Evolutionary conservation across 2,113 vertebrate genomes (phyloP).

Genomic region (Hemibagrus wyckioides): DNA sequence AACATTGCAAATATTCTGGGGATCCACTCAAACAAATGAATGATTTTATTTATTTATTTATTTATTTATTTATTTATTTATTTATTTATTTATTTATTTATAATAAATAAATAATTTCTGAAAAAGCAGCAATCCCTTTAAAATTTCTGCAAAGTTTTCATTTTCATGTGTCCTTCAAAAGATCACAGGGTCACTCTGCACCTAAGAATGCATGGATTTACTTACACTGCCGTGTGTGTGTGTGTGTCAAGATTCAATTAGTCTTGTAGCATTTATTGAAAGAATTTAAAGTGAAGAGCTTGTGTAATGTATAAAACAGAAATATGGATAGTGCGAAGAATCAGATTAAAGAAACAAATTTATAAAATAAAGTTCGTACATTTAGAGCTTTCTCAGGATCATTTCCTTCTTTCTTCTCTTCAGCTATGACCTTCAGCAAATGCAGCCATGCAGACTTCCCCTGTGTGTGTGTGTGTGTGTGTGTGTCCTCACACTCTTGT

Average conservation of each 20-base stretch:
- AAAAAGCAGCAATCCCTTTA: not conserved
- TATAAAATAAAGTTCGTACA: not conserved
- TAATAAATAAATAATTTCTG: too few relatives aligned
- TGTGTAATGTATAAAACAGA: not conserved
- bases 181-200: not conserved
- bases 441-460: not conserved
- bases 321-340: not conserved
- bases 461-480: slow-evolving; percentile 5
- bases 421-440: not conserved
- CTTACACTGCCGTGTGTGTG: not conserved
- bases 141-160: not conserved
- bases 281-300: not conserved
- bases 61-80: not conserved
- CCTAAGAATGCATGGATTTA: not conserved
- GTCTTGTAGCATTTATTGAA: too few relatives aligned
- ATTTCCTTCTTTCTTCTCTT: not conserved
- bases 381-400: not conserved
- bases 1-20: not conserved
- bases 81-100: too few relatives aligned
- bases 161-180: not conserved
- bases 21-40: not conserved
- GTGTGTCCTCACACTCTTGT: not conserved
- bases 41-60: not conserved
- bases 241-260: not conserved
- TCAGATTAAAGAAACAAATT: not conserved